Evolutionary conservation across 2,797 vertebrate genomes (phyloP), one percentile per base, ranked within the genome.

Genomic region (Aulostomus chinensis): DNA sequence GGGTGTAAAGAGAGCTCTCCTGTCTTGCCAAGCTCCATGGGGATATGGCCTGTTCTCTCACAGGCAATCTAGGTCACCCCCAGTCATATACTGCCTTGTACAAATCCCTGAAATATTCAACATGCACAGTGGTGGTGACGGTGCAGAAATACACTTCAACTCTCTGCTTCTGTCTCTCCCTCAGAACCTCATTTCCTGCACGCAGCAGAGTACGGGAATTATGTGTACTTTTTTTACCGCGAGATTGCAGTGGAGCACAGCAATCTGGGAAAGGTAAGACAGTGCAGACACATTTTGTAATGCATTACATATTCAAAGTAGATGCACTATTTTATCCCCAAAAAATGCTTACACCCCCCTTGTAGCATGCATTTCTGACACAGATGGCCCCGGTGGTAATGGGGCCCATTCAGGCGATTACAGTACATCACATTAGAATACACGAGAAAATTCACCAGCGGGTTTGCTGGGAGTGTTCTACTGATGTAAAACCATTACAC

Each of bases 131-230:
- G 82, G 67, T 81, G 81, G 83, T 86, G 83, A 85, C 83, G 62
- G 61, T 74, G 77, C 83, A 89, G 73, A 80, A 87, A 86, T 73
- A 73, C 68, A 84, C 72, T 85, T 83, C 55, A 83, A 68, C 81
- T 81, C 78, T 83, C 40, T 53, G 63, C 50, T 49, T 76, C 68
- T 69, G 30, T 80, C 68, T 79, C 69, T 75, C 52, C 64, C 47
- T 43, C 92, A 99, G 97, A 99, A 72, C 97, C 97, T 40, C 97
- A 99, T 85, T 99, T 99, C 85, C 94, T 99, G 74, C 96, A 98
- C 3, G 97, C 96, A 52, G 95, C 95, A 47, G 95, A 99, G 80
- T 99, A 98, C 1, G 97, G 96, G 81, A 96, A 94, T 87, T 98
- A 95, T 5, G 95, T 99, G 62, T 99, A 99, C 90, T 98, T 99